A percentile compares a stretch with the other conserved stretches of the same genome.
These are phyloP conservation scores for Psococerastis gibbosa DNA, from an alignment of 2,888 invertebrate species.

Conservation along the genomic window DNA sequence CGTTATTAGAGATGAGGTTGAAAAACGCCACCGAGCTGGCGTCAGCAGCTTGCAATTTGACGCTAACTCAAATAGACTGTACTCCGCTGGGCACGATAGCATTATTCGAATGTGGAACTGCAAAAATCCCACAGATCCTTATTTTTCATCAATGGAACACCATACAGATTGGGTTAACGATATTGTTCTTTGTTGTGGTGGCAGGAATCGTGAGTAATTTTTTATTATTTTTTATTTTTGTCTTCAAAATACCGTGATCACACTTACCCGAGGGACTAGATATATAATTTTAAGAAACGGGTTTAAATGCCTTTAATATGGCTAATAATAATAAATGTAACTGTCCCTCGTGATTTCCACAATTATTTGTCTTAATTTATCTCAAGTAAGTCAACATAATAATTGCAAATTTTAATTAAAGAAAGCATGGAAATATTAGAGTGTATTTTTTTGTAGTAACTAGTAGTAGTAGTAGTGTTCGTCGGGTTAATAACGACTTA, in stretches of 20 bases:
- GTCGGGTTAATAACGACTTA: no score
- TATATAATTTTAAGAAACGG: no score
- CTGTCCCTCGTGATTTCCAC: no score
- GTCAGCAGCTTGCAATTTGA: slow-evolving; percentile 92
- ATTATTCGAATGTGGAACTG: slow-evolving; percentile 84
- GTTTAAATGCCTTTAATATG: no score
- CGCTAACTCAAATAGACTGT: slow-evolving; percentile 65
- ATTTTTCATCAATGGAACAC: slow-evolving; percentile 95
- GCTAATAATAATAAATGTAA: no score
- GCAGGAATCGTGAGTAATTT: slow-evolving; percentile 73
- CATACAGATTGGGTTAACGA: slow-evolving; percentile 99
- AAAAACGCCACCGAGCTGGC: slow-evolving; percentile 84
- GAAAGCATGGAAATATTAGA: no score
- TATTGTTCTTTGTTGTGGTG: slow-evolving; percentile 91
- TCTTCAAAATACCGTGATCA: neutral
- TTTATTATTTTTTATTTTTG: slow-evolving; percentile 8
- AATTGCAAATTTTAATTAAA: no score
- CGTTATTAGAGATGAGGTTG: slow-evolving; percentile 92
- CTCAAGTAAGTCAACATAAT: no score
- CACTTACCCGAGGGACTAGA: neutral
- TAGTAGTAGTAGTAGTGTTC: no score
- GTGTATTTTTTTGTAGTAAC: no score
- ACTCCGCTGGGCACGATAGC: slow-evolving; percentile 92
- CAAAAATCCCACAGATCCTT: slow-evolving; percentile 44
- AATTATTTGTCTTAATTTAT: no score